A percentile compares a stretch with the other conserved stretches of the same genome.
Evolutionary conservation across 2,797 vertebrate species (phyloP).

Genomic region (Eremophila alpestris): DNA sequence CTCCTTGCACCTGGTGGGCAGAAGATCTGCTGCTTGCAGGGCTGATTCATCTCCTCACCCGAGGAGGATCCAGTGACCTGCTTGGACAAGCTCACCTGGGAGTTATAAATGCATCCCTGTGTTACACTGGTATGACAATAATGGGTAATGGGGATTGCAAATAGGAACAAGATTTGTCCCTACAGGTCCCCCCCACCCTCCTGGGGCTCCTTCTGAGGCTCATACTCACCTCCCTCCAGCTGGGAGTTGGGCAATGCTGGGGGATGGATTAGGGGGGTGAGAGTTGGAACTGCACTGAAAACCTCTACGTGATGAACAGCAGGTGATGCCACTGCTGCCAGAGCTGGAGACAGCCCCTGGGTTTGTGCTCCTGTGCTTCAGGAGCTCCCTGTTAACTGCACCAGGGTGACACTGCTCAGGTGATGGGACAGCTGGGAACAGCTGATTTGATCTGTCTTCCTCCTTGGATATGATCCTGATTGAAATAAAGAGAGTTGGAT

Average conservation of each 20-base stretch:
- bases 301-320: not conserved
- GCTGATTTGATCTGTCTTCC: not conserved
- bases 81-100: conserved; percentile 47
- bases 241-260: not conserved
- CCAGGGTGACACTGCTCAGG: not conserved
- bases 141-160: not conserved
- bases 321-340: not conserved
- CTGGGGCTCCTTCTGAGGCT: not conserved
- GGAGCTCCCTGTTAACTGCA: not conserved
- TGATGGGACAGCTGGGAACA: not conserved
- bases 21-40: not conserved
- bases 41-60: conserved; percentile 48
- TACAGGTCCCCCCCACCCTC: not conserved
- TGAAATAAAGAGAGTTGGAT: not conserved
- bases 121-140: not conserved
- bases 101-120: conserved; percentile 17
- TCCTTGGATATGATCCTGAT: not conserved
- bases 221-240: not conserved
- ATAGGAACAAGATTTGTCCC: conserved; percentile 19
- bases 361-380: not conserved
- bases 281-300: not conserved
- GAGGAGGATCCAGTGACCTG: conserved; percentile 45
- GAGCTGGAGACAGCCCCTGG: not conserved
- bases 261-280: not conserved
- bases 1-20: conserved; percentile 34